These are phyloP conservation scores for Acanthiza pusilla DNA, from an alignment of 2,797 vertebrate genomes.

Conservation along the genomic window DNA sequence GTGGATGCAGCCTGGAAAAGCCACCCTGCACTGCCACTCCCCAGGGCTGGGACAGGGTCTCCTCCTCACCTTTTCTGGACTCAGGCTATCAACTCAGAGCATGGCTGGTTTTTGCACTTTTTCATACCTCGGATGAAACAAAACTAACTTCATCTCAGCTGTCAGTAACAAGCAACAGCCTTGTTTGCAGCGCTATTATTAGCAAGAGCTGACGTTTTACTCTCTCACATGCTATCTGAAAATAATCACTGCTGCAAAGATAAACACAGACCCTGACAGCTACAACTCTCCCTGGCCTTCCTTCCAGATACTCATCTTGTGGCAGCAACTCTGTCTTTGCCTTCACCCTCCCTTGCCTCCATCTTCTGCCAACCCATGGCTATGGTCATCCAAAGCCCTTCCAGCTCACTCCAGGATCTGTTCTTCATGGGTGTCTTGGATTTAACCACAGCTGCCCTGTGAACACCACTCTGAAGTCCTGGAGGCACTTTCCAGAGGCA, in stretches of 20 bases:
- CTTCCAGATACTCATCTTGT: neutral
- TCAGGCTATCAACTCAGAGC: neutral
- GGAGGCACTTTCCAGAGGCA: neutral
- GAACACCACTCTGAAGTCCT: neutral
- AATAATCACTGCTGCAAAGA: slow-evolving; percentile 49
- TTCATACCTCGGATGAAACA: neutral
- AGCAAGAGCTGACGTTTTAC: slow-evolving; percentile 22
- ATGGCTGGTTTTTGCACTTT: neutral
- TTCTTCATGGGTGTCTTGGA: neutral
- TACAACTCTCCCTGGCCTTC: neutral
- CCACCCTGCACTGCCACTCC: neutral
- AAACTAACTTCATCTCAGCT: slow-evolving; percentile 29
- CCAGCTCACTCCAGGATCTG: neutral
- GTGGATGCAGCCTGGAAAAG: neutral
- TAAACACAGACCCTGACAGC: neutral
- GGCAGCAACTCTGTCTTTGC: neutral
- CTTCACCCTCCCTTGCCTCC: neutral
- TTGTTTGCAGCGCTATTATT: neutral
- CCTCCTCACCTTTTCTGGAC: neutral
- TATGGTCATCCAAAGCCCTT: neutral
- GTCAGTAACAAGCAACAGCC: slow-evolving; percentile 5
- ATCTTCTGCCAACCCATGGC: neutral
- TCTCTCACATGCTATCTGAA: slow-evolving; percentile 23
- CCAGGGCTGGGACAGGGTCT: neutral
- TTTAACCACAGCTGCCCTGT: neutral